Evolutionary conservation across 92 coral and sea anemone species (phyloP), one percentile per base, ranked within the genome.

Genomic region (Phenganax stokvisi): DNA sequence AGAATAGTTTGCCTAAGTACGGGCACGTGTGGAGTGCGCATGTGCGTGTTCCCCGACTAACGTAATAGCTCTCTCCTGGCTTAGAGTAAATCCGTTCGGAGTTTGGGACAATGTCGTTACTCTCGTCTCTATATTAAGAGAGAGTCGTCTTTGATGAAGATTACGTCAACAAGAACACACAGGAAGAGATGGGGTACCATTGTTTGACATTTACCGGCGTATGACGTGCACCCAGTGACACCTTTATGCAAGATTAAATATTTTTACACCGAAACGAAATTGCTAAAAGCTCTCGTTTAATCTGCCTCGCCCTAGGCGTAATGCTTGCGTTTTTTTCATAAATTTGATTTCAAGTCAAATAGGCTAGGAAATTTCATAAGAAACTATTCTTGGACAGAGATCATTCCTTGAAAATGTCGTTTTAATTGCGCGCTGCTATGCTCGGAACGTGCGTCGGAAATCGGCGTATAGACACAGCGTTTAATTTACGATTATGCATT

Each of bases 1-100:
- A 75, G 63, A 75, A 75, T 75, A 13, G 66, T 27, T 75, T 56
- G 61, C 15, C 64, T 75, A 13, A 56, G 37, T 27, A 55, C 27
- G 12, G 61, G 25, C 63, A 54, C 63, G 80, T 7, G 63, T 68
- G 4, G 47, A 37, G 56, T 12, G 56, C 66, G 9, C 29, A 10
- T 51, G 78, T 54, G 57, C 57, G 75, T 30, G 47, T 37, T 37
- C 47, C 47, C 47, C 0, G 47, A 20, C 47, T 37, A 1, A 37
- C 0, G 47, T 37, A 37, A 37, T 37, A 37, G 47, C 47, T 37
- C 47, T 37, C 47, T 37, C 47, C 47, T 37, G 47, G 47, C 47
- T 37, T 37, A 1, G 47, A 37, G 47, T 37, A 37, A 37, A 37
- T 37, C 47, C 47, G 47, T 37, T 37, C 47, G 47, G 2, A 37